Evolutionary conservation across 2,113 vertebrate genomes (phyloP).

Genomic region (Bujurquina vittata): DNA sequence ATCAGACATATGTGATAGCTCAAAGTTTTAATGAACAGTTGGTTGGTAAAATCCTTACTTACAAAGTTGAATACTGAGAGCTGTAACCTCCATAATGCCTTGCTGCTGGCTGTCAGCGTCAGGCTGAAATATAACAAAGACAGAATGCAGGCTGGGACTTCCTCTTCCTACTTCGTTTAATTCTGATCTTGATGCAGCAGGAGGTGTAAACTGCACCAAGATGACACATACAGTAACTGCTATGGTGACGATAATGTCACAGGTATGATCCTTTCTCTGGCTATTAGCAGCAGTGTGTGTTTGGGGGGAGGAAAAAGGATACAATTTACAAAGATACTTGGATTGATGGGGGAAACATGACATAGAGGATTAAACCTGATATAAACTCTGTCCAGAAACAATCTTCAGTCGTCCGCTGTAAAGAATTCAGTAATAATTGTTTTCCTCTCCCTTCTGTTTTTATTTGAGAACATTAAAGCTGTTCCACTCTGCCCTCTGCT

Average conservation of each 20-base stretch:
- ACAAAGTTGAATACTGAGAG: background rate
- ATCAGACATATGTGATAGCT: background rate
- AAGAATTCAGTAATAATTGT: background rate
- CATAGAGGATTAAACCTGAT: accelerated
- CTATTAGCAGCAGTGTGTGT: accelerated
- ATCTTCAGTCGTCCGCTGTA: accelerated
- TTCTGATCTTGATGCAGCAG: background rate
- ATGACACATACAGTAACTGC: too few relatives aligned
- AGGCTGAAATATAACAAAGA: accelerated
- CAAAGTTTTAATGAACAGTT: background rate
- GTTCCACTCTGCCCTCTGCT: background rate
- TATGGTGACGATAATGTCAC: background rate
- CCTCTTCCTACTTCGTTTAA: background rate
- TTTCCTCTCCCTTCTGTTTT: background rate
- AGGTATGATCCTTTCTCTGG: accelerated
- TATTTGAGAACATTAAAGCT: accelerated
- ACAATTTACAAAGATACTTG: background rate
- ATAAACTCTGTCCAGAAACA: accelerated
- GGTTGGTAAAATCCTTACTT: background rate
- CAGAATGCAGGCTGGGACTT: accelerated
- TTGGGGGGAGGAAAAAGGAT: too few relatives aligned
- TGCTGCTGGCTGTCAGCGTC: background rate
- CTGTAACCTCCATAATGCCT: background rate
- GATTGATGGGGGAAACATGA: accelerated
- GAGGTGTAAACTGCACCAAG: background rate